phyloP scores from a whole-genome alignment of 2,888 invertebrate species.

The Athalia circularis region DNA sequence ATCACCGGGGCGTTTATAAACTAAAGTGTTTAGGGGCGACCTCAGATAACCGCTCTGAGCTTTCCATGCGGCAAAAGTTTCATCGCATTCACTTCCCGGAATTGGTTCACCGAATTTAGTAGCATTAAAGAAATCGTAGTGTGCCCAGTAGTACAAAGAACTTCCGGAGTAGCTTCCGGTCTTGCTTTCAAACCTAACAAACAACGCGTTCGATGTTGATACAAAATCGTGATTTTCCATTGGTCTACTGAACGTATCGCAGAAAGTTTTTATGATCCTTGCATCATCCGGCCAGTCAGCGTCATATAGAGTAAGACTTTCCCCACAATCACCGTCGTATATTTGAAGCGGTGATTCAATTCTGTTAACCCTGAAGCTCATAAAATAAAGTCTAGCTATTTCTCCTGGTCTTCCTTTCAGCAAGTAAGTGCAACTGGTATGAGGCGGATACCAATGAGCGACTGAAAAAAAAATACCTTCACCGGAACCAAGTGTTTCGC shows the following conservation, averaged over 20 bases:
- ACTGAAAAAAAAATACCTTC: slow-evolving; percentile 94
- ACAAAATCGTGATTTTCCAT: slow-evolving; percentile 96
- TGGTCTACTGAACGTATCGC: slow-evolving; percentile 94
- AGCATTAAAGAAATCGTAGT: slow-evolving; percentile 95
- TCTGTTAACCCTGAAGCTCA: slow-evolving; percentile 91
- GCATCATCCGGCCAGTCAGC: slow-evolving; percentile 92
- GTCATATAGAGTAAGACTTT: slow-evolving; percentile 92
- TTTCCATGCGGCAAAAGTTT: slow-evolving; percentile 91
- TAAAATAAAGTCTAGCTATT: slow-evolving; percentile 92
- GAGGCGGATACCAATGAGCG: slow-evolving; percentile 95
- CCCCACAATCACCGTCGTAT: slow-evolving; percentile 92
- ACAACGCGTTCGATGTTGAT: slow-evolving; percentile 90
- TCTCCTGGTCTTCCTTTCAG: slow-evolving; percentile 91
- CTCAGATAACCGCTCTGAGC: slow-evolving; percentile 84
- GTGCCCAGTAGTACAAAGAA: slow-evolving; percentile 96
- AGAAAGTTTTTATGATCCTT: slow-evolving; percentile 93
- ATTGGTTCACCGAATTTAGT: slow-evolving; percentile 90
- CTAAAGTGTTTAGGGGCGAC: slow-evolving; percentile 90
- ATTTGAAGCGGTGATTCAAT: slow-evolving; percentile 92
- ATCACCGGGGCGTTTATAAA: slow-evolving; percentile 87
- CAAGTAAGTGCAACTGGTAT: slow-evolving; percentile 93
- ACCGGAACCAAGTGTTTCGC: slow-evolving; percentile 86
- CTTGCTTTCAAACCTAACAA: slow-evolving; percentile 92
- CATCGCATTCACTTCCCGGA: slow-evolving; percentile 86
- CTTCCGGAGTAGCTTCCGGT: slow-evolving; percentile 95